These are phyloP conservation scores for Rhagoletis pomonella DNA, from an alignment of 1,140 invertebrate species.

Conservation along the genomic window DNA sequence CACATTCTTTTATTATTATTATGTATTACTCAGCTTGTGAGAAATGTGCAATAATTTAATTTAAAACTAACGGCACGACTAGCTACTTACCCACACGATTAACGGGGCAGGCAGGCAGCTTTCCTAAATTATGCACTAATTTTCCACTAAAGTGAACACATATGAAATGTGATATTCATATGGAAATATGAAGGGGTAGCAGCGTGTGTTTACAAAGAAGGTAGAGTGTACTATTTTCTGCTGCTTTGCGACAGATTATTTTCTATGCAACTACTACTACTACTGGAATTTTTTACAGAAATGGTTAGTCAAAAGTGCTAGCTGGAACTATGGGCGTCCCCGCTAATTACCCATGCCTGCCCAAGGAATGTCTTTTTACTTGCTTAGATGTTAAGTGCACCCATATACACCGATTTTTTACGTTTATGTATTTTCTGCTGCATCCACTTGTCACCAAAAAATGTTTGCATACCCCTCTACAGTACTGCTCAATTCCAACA, in stretches of 20 bases:
- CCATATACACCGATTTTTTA: too few species aligned
- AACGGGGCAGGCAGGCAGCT: slow-evolving; percentile 4
- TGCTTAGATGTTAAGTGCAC: too few species aligned
- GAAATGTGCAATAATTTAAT: slow-evolving; percentile 45
- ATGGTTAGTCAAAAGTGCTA: slow-evolving; percentile 12
- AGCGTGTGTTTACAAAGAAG: neutral
- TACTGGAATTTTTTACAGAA: neutral
- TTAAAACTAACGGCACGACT: slow-evolving; percentile 39
- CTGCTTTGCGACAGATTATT: slow-evolving; percentile 11
- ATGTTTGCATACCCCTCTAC: slow-evolving; percentile 1
- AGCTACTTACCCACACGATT: neutral
- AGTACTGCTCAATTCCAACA: slow-evolving; percentile 18
- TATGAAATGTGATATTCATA: slow-evolving; percentile 46
- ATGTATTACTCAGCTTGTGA: slow-evolving; percentile 9
- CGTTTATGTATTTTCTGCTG: neutral
- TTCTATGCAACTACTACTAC: slow-evolving; percentile 18
- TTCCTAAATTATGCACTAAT: slow-evolving; percentile 34
- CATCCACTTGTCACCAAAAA: slow-evolving; percentile 33
- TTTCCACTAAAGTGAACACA: neutral
- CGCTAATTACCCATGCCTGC: too few species aligned
- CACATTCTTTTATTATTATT: slow-evolving; percentile 19
- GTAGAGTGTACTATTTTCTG: slow-evolving; percentile 5
- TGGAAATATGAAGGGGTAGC: neutral
- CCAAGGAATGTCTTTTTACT: too few species aligned
- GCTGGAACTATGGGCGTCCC: neutral